Conservation (phyloP, 1,140 invertebrate species). For the Chlorops oryzae region DNA sequence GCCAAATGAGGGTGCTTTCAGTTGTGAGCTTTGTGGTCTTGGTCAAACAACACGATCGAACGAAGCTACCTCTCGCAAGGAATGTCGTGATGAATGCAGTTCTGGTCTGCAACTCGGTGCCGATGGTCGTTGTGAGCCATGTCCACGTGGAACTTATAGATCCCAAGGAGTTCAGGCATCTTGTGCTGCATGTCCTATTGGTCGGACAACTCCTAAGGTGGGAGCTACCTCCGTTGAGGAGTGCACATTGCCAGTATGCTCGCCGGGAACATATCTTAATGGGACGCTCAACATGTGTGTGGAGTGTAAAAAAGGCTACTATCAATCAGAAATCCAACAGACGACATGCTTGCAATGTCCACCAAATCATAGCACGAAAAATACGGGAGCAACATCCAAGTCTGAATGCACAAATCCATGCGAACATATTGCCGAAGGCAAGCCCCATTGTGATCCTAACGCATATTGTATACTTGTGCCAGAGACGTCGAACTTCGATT, state of each 20-base stretch:
- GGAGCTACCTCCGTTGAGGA: slow-evolving; percentile 81
- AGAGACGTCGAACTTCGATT: slow-evolving; percentile 82
- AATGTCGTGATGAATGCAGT: slow-evolving; percentile 85
- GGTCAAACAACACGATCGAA: slow-evolving; percentile 89
- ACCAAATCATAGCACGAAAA: slow-evolving; percentile 85
- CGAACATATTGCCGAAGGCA: slow-evolving; percentile 62
- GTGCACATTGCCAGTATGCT: slow-evolving; percentile 84
- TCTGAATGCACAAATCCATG: slow-evolving; percentile 89
- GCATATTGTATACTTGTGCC: slow-evolving; percentile 81
- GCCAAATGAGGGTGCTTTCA: slow-evolving; percentile 83
- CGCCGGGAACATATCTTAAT: slow-evolving; percentile 77
- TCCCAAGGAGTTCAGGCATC: slow-evolving; percentile 80
- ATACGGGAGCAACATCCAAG: slow-evolving; percentile 64
- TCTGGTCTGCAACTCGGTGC: slow-evolving; percentile 81
- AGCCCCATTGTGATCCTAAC: slow-evolving; percentile 78
- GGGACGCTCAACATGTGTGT: slow-evolving; percentile 77
- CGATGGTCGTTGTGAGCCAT: slow-evolving; percentile 88
- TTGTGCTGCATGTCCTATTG: slow-evolving; percentile 81
- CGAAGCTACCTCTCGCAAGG: slow-evolving; percentile 80
- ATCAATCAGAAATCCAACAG: slow-evolving; percentile 87
- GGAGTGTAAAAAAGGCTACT: slow-evolving; percentile 85
- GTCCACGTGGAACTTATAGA: slow-evolving; percentile 84
- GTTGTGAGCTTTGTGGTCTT: slow-evolving; percentile 80
- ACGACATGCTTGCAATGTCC: slow-evolving; percentile 83
- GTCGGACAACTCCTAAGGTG: slow-evolving; percentile 77